Percentiles rank a stretch among this genome's conserved stretches.
Evolutionary conservation across 2,797 vertebrate species (phyloP).

Genomic region (Cetoscarus ocellatus): DNA sequence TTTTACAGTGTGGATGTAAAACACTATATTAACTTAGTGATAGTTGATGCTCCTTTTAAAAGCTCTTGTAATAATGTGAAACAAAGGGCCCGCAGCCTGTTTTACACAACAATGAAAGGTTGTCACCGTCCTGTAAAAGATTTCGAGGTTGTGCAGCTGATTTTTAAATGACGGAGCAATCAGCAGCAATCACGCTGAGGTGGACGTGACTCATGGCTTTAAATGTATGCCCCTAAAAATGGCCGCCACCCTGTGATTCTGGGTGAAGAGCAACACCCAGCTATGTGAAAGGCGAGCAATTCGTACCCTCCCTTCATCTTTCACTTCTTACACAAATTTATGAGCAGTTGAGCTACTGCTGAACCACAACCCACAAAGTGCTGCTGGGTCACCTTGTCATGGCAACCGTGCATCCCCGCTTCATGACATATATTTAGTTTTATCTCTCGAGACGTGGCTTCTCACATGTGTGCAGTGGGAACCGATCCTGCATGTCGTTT

Average conservation of each 20-base stretch:
- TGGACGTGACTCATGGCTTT: slow-evolving; percentile 75
- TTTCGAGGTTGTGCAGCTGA: slow-evolving; percentile 55
- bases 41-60: slow-evolving; percentile 52
- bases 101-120: slow-evolving; percentile 70
- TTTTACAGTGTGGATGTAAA: slow-evolving; percentile 55
- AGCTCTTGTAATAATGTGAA: slow-evolving; percentile 63
- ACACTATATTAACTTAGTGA: slow-evolving; percentile 54
- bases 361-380: slow-evolving; percentile 59
- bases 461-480: slow-evolving; percentile 16
- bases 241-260: slow-evolving; percentile 56
- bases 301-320: slow-evolving; percentile 48
- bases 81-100: slow-evolving; percentile 56
- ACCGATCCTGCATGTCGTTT: slow-evolving; percentile 15
- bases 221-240: slow-evolving; percentile 78
- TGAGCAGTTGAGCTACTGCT: slow-evolving; percentile 65
- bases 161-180: slow-evolving; percentile 73
- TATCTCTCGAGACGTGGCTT: slow-evolving; percentile 48
- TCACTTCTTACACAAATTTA: slow-evolving; percentile 64
- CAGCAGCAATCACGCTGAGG: slow-evolving; percentile 64
- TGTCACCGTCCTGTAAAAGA: slow-evolving; percentile 45
- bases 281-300: slow-evolving; percentile 50
- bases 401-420: slow-evolving; percentile 48
- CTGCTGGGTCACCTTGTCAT: slow-evolving; percentile 34
- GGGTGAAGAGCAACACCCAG: slow-evolving; percentile 68
- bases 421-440: slow-evolving; percentile 54